Conservation (phyloP, 2,113 vertebrate genomes). For the Syngnathus floridae region DNA sequence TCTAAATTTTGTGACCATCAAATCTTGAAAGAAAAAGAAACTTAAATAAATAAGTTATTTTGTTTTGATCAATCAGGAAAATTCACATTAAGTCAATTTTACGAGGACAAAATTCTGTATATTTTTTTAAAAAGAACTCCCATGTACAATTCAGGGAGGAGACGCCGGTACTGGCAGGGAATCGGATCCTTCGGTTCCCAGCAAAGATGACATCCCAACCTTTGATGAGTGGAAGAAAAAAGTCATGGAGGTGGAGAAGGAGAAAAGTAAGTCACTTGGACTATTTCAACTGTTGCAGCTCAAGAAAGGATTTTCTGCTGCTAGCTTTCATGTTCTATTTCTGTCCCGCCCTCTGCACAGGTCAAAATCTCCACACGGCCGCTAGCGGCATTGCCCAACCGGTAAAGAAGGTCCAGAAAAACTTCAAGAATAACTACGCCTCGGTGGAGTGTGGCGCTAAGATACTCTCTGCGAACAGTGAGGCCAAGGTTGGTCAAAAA, state of each 20-base stretch:
- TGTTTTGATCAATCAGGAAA: too few relatives aligned
- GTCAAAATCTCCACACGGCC: slow-evolving; percentile 82
- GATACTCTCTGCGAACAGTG: slow-evolving; percentile 92
- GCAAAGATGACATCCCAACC: slow-evolving; percentile 95
- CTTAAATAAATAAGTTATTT: too few relatives aligned
- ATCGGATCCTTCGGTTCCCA: slow-evolving; percentile 77
- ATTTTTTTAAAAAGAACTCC: not conserved
- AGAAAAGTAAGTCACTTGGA: slow-evolving; percentile 80
- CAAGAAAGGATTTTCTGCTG: not conserved
- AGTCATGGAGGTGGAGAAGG: slow-evolving; percentile 98
- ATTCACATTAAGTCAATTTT: not conserved
- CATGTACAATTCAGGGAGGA: slow-evolving; percentile 40
- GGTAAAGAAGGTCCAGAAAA: slow-evolving; percentile 93
- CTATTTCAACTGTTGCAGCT: not conserved
- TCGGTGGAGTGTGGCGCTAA: slow-evolving; percentile 98
- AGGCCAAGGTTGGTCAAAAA: slow-evolving; percentile 86
- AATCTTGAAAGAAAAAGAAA: too few relatives aligned
- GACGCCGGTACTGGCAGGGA: slow-evolving; percentile 70
- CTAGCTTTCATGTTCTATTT: not conserved
- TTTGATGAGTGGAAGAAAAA: slow-evolving; percentile 99
- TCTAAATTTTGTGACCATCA: too few relatives aligned
- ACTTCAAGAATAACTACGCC: slow-evolving; percentile 95
- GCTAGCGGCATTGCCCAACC: slow-evolving; percentile 79
- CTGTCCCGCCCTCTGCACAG: slow-evolving; percentile 54
- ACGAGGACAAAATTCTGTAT: not conserved